phyloP scores from a whole-genome alignment of 1,140 invertebrate genomes.

The Aleiodes sp. region DNA sequence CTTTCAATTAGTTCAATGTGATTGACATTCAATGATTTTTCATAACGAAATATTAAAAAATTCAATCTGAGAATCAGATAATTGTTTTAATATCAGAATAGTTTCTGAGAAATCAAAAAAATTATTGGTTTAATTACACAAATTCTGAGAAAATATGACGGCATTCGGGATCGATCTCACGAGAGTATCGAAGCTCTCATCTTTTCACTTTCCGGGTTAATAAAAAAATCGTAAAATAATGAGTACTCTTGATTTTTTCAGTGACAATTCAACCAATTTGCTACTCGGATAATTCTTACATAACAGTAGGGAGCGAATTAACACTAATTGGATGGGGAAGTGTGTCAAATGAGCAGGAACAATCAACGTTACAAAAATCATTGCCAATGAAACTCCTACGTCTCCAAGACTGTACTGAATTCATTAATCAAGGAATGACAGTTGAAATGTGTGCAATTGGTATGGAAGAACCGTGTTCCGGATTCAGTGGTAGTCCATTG shows the following conservation, averaged over 20 bases:
- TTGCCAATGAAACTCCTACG: constrained; percentile 43
- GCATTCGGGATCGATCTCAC: too few relatives aligned
- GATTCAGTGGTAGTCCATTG: constrained; percentile 51
- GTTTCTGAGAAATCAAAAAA: too few relatives aligned
- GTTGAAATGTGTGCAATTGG: constrained; percentile 51
- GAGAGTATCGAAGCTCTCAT: too few relatives aligned
- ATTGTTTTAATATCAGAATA: too few relatives aligned
- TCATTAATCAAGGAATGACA: constrained; percentile 38
- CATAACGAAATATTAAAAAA: too few relatives aligned
- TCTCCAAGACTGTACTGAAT: constrained; percentile 43
- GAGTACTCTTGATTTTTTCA: constrained; percentile 21
- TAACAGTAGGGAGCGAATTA: constrained; percentile 30
- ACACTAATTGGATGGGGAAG: constrained; percentile 50
- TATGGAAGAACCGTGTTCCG: constrained; percentile 44
- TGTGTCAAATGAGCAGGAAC: constrained; percentile 40
- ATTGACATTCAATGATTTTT: too few relatives aligned
- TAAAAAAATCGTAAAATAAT: too few relatives aligned
- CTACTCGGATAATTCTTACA: constrained; percentile 35
- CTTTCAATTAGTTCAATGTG: too few relatives aligned
- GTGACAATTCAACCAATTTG: constrained; percentile 52
- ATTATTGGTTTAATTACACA: too few relatives aligned
- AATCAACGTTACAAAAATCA: constrained; percentile 39
- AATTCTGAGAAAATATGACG: too few relatives aligned
- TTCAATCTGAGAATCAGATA: too few relatives aligned
- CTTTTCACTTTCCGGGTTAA: too few relatives aligned